phyloP scores from a whole-genome alignment of 2,113 vertebrate genomes.

The Ceuthmochares aereus region DNA sequence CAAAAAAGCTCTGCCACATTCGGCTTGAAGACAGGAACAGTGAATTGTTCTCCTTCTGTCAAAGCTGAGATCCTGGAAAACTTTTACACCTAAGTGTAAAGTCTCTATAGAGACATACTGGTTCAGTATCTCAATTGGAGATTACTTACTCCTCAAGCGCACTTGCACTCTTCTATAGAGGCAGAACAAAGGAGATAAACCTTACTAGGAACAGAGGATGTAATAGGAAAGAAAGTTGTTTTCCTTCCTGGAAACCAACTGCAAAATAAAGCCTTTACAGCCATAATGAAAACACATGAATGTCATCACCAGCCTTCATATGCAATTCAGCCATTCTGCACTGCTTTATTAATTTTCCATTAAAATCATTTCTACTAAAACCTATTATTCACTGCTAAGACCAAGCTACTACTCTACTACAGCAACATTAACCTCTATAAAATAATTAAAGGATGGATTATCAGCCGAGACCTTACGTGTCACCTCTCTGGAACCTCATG shows the following conservation, averaged over 20 bases:
- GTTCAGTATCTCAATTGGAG: rapidly evolving
- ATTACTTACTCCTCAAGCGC: not conserved
- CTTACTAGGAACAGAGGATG: not conserved
- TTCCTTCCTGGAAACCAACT: not conserved
- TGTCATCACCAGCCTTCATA: not conserved
- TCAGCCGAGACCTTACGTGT: constrained; percentile 55
- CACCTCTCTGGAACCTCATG: constrained; percentile 71
- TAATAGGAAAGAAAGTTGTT: not conserved
- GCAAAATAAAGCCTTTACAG: not conserved
- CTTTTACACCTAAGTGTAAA: not conserved
- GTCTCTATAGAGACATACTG: not conserved
- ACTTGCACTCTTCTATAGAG: not conserved
- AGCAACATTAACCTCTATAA: constrained; percentile 71
- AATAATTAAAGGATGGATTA: constrained; percentile 77
- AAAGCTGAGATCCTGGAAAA: not conserved
- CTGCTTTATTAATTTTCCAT: constrained; percentile 49
- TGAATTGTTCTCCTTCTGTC: rapidly evolving
- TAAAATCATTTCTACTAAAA: constrained; percentile 30
- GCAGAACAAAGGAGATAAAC: not conserved
- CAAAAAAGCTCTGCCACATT: not conserved
- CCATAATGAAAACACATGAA: not conserved
- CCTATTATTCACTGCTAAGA: constrained; percentile 36
- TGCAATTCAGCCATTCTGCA: not conserved
- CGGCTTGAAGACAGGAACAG: not conserved
- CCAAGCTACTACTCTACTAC: not conserved